Evolutionary conservation across 2,888 invertebrate genomes (phyloP).

Genomic region (Lypha dubia): DNA sequence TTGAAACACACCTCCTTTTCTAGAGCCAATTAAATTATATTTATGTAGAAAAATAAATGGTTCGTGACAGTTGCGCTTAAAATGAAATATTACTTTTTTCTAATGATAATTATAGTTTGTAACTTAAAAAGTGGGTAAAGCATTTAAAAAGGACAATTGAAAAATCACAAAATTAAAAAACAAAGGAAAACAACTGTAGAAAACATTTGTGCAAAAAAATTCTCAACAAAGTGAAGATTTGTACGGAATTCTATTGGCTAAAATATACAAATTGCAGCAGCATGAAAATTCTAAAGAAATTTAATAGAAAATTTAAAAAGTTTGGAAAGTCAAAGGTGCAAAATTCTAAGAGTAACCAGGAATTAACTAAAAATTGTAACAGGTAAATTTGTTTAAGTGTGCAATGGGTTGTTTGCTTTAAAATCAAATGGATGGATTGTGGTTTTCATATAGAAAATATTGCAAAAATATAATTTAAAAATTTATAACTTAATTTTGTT

Average conservation of each 20-base stretch:
- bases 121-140: background rate
- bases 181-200: background rate
- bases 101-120: constrained; percentile 49
- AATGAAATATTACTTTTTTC: constrained; percentile 20
- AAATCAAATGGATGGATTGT: no score
- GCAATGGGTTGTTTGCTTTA: background rate
- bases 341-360: background rate
- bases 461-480: background rate
- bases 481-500: background rate
- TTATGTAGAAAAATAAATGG: constrained; percentile 4
- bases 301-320: constrained; percentile 41
- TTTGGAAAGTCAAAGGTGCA: background rate
- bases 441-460: no score
- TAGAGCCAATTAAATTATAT: constrained; percentile 15
- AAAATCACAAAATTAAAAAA: background rate
- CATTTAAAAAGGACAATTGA: background rate
- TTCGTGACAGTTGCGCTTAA: constrained; percentile 38
- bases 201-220: constrained; percentile 20
- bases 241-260: background rate
- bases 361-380: constrained; percentile 7
- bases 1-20: background rate
- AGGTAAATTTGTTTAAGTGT: constrained; percentile 31
- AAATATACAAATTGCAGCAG: background rate
- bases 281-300: constrained; percentile 65
- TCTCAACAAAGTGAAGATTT: constrained; percentile 5